A percentile compares a stretch with the other conserved stretches of the same genome.
phyloP scores from a whole-genome alignment of 2,888 invertebrate species.

The Emmelina monodactyla region DNA sequence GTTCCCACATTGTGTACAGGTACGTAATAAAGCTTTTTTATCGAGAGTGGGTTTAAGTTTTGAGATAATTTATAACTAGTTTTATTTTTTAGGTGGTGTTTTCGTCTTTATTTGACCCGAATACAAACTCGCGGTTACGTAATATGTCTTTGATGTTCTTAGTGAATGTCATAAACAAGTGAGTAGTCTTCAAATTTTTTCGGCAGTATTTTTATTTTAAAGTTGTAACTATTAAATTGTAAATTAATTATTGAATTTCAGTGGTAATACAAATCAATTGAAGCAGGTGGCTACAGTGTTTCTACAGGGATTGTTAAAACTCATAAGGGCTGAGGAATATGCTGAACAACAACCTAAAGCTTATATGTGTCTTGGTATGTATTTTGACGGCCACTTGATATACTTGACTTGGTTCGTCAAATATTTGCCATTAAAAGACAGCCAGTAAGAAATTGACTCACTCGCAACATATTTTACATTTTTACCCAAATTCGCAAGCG shows the following conservation, averaged over 20 bases:
- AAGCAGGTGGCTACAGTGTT: constrained; percentile 75
- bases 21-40: constrained; percentile 23
- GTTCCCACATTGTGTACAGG: constrained; percentile 84
- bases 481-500: too few relatives aligned
- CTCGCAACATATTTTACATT: too few relatives aligned
- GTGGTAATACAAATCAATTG: constrained; percentile 69
- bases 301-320: constrained; percentile 75
- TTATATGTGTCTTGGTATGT: constrained; percentile 76
- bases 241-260: constrained; percentile 22
- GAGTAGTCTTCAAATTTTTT: too few relatives aligned
- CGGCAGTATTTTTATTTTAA: too few relatives aligned
- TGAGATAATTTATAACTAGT: constrained; percentile 2
- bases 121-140: constrained; percentile 84
- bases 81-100: constrained; percentile 73
- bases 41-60: too few relatives aligned
- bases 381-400: too few relatives aligned
- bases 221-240: too few relatives aligned
- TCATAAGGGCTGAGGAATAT: constrained; percentile 71
- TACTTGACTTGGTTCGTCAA: too few relatives aligned
- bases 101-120: constrained; percentile 84
- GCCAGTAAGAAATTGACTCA: too few relatives aligned
- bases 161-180: constrained; percentile 82
- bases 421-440: too few relatives aligned
- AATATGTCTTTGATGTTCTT: constrained; percentile 83
- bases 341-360: constrained; percentile 72